Base-by-base conservation (phyloP, 2,888 invertebrate genomes). In the Macaria liturata region DNA sequence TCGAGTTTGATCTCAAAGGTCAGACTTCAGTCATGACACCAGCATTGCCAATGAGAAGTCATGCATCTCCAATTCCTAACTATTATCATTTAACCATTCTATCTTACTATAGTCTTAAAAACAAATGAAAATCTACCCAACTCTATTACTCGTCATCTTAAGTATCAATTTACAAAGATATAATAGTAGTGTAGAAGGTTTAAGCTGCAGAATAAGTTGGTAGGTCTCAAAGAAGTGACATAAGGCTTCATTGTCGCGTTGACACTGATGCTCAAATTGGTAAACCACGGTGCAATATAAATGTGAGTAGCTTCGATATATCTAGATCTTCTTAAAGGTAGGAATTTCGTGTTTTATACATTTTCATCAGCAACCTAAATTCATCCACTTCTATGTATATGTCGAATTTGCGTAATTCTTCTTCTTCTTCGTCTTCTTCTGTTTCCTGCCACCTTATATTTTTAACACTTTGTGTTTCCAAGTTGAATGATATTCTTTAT, bases 241-340 rank as follows among this genome's bases (percentile, higher is more conserved):
- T 57, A 58, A 69, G 68, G 65, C 66, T 65, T 67, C 66, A 71
- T 64, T 69, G 72, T 65, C 71, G 62, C 43, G 56, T 72, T 73
- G 66, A 68, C 68, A 68, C 56, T 37, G 30, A 44, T 59, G 65
- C 52, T 69, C 71, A 67, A 75, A 75, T 75, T 74, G 64, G 59
- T 61, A 42, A 50, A 53, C 49, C 74, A 74, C 70, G 75, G 67
- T 49, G 51, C 52, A 39, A 44, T 43, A 39, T 39, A 39, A 2
- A 20, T 20, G 7, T 37, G 1, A 37, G 34, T 37, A 37, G 34
- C 5, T 37, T 37, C 34, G 20, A 20, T 20, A 20, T 20, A 20
- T 20, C 20, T 20, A 20, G 20, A 20, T 20, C 2, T 20, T 20
- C 20, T 20, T 20, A 1, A 1, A 20, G 2, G 20, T 20, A 20